Evolutionary conservation across 2,113 vertebrate genomes (phyloP), one percentile per base, ranked within the genome.

Genomic region (Heteronetta atricapilla): DNA sequence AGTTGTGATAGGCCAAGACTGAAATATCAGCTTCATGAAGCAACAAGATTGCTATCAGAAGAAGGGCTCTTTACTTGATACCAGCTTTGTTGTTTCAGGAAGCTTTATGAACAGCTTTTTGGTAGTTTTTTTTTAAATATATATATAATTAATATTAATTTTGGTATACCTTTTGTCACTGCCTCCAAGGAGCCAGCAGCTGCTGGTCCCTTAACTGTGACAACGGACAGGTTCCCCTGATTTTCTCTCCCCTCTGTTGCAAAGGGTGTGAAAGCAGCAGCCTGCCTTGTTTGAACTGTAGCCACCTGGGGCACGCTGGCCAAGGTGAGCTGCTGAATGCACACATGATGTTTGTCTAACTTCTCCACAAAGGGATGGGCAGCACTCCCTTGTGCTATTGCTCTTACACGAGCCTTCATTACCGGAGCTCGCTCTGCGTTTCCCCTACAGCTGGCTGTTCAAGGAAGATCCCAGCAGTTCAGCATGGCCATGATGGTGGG

Each of bases 381-480:
- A 59, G 19, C 10, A 4, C 50, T 44, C 33, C 59, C 22, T 64
- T 50, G 50, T 77, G 36, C 26, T 70, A 4, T 15, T 52, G n/a
- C 26, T 64, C 29, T 44, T 40, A 6, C 0, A 0, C 55, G 42
- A 85, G 29, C 31, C 40, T 8, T 59, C 0, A 0, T 28, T 44
- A 4, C 2, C 15, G n/a, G 20, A 3, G 46, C 48, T 63, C 3
- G 0, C 53, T 77, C 21, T 42, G 58, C 34, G 50, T 10, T 68
- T 80, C 38, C 74, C 13, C 36, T 59, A 31, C 38, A 56, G 50
- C 21, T 80, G 73, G 44, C 34, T 34, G 72, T 31, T 40, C 21
- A 63, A 52, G 33, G 31, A 66, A 11, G 10, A 69, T 50, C 17
- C 21, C 13, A 5, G 0, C 3, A 48, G 19, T 22, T 66, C 19